Base-by-base conservation (phyloP, 2,888 invertebrate species). In the Mesorhabditis spiculigera region DNA sequence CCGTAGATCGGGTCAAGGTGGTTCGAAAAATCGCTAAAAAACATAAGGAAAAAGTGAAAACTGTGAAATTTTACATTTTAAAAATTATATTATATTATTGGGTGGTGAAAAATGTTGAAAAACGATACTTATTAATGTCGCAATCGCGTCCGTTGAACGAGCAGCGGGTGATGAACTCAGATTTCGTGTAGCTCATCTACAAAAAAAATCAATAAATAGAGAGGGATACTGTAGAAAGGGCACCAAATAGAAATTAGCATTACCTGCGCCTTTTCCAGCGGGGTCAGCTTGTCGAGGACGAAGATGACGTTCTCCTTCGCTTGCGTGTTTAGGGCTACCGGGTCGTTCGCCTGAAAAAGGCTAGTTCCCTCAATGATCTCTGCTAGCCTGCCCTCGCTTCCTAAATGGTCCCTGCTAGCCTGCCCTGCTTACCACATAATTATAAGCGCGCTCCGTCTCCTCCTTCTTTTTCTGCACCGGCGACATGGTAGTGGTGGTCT, bases 281-380 rank as follows among this genome's bases (percentile, higher is more conserved):
- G 74, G n/a, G 76, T 79, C 72, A 86, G 68, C 5, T 77, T 73
- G 58, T 81, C 78, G 6, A 84, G 82, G n/a, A 82, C 83, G 65
- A 85, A 86, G 28, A 86, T 78, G 3, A 85, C 76, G 70, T 85
- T 85, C 72, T 85, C 85, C 69, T 78, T 76, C 2, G 85, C 84
- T 68, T 81, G 83, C 4, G 83, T 75, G 42, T 79, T 74, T 45
- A 85, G 74, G 5, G 85, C 85, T 16, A 86, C 82, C n/a, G 81
- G 78, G 72, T 86, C 85, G 62, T 68, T 78, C n/a, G 83, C 84
- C 82, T 82, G 62, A 68, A 76, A 62, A 1, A 1, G 45, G 13
- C 43, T 43, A 1, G 68, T 50, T 13, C 3, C 2, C 6, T 64
- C 42, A n/a, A 13, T n/a, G 2, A 28, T 28, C 28, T 28, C 28